phyloP scores from a whole-genome alignment of 30 jellyfish, hydroid and myxozoan species.

The Chrysaora quinquecirrha region DNA sequence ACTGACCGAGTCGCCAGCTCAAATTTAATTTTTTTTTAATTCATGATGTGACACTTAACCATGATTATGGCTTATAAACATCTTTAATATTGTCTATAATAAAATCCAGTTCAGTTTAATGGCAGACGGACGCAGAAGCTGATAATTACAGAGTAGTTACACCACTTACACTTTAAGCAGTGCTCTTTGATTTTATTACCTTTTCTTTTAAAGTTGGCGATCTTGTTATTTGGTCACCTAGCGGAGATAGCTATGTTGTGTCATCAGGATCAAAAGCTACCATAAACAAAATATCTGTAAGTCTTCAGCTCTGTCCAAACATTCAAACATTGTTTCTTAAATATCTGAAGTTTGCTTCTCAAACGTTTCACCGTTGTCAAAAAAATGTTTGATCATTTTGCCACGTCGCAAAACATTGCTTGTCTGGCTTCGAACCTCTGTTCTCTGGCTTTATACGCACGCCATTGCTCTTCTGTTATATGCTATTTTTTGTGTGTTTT shows the following conservation, averaged over 20 bases:
- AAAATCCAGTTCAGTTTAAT: not conserved
- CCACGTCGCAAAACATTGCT: too few species aligned
- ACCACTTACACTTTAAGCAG: not conserved
- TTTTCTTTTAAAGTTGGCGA: conserved; percentile 88
- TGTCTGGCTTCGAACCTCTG: too few species aligned
- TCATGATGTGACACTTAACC: not conserved
- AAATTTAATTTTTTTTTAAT: not conserved
- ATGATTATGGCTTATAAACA: not conserved
- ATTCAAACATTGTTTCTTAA: too few species aligned
- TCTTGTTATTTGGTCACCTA: conserved; percentile 83
- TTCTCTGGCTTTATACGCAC: not conserved
- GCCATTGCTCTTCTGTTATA: not conserved
- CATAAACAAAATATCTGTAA: conserved; percentile 61
- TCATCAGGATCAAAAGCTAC: conserved; percentile 77
- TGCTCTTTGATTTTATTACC: not conserved
- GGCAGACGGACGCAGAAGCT: not conserved
- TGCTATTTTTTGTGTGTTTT: not conserved
- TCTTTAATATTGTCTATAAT: too few species aligned
- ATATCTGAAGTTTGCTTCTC: too few species aligned
- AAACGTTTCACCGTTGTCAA: too few species aligned
- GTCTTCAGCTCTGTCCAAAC: too few species aligned
- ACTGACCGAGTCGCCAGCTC: too few species aligned
- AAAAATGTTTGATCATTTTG: too few species aligned
- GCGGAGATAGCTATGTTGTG: conserved; percentile 78
- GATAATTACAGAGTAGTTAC: not conserved